phyloP scores from a whole-genome alignment of 2,113 vertebrate species.

The Cephalopterus ornatus region DNA sequence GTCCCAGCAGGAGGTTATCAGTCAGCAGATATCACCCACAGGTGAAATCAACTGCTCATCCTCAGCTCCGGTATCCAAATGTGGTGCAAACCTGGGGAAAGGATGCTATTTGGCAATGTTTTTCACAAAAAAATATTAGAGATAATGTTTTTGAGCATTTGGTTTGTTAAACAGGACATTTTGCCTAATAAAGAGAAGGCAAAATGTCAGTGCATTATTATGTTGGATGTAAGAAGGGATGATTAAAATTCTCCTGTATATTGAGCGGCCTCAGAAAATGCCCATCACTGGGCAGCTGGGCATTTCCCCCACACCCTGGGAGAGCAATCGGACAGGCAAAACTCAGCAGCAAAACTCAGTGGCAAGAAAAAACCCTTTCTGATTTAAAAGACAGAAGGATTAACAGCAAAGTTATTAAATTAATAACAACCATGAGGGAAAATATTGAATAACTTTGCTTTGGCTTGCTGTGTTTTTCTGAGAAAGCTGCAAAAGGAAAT shows the following conservation, averaged over 20 bases:
- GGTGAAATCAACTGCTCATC: background rate
- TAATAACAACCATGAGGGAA: background rate
- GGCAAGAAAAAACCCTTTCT: background rate
- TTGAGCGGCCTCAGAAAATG: background rate
- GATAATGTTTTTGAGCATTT: background rate
- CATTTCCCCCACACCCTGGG: background rate
- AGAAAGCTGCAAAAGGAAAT: constrained; percentile 9
- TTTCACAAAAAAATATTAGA: background rate
- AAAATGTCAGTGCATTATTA: background rate
- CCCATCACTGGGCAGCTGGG: background rate
- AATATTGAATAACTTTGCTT: background rate
- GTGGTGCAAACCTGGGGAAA: background rate
- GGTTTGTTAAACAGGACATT: background rate
- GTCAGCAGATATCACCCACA: background rate
- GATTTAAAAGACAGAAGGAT: background rate
- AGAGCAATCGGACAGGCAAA: background rate
- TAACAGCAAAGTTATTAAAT: background rate
- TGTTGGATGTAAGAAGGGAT: background rate
- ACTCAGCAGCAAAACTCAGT: background rate
- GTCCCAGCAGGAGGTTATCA: background rate
- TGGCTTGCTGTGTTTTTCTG: background rate
- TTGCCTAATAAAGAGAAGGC: background rate
- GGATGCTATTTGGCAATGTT: background rate
- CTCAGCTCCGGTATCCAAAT: background rate
- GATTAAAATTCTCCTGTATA: background rate